Percentiles rank a stretch among this genome's conserved stretches.
Evolutionary conservation across 2,888 invertebrate genomes (phyloP).

Genomic region (Hirtodrosophila confusa): DNA sequence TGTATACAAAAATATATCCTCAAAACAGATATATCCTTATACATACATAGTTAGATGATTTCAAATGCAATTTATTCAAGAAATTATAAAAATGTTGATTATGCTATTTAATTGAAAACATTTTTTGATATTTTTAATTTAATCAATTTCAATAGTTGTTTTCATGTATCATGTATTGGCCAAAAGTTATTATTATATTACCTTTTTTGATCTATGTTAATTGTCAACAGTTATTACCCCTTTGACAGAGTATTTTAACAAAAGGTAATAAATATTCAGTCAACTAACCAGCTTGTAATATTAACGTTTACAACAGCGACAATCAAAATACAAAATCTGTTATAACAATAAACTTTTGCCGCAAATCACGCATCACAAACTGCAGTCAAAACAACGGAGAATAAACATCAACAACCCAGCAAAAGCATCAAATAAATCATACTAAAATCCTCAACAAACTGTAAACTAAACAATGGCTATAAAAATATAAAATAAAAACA

Average conservation of each 20-base stretch:
- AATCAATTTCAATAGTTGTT: too few species aligned
- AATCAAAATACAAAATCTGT: slow-evolving; percentile 16
- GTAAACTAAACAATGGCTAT: slow-evolving; percentile 56
- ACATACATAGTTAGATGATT: too few species aligned
- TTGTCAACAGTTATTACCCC: neutral
- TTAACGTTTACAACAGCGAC: slow-evolving; percentile 13
- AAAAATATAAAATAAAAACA: slow-evolving; percentile 38
- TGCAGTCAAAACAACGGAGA: slow-evolving; percentile 34
- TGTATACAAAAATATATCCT: too few species aligned
- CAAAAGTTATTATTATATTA: too few species aligned
- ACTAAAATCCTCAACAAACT: slow-evolving; percentile 30
- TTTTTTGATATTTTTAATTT: too few species aligned
- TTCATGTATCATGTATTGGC: neutral
- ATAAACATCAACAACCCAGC: slow-evolving; percentile 35
- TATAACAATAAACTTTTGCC: slow-evolving; percentile 15
- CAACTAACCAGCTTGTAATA: slow-evolving; percentile 1
- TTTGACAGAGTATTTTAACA: neutral
- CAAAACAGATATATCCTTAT: too few species aligned
- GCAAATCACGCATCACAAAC: slow-evolving; percentile 26
- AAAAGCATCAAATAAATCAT: slow-evolving; percentile 51
- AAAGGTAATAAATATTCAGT: slow-evolving; percentile 7
- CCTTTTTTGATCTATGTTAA: neutral
- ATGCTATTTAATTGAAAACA: neutral
- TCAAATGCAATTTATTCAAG: too few species aligned
- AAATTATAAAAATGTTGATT: too few species aligned